Evolutionary conservation across 1,140 invertebrate genomes (phyloP).

Genomic region (Anadara kagoshimensis): DNA sequence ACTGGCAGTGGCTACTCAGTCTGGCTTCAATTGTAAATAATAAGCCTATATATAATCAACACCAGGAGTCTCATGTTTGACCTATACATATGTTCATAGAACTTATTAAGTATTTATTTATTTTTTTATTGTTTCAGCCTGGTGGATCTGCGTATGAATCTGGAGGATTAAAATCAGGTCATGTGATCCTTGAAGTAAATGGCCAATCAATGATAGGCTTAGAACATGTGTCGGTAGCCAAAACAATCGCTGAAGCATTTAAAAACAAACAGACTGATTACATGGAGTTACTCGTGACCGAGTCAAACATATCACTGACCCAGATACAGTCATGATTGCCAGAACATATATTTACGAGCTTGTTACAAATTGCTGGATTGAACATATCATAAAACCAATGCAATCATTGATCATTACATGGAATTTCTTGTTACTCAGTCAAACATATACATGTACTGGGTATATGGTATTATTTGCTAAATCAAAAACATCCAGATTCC

Average conservation of each 20-base stretch:
- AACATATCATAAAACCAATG: too few relatives aligned
- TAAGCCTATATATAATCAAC: too few relatives aligned
- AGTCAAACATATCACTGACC: constrained; percentile 43
- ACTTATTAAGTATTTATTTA: constrained; percentile 21
- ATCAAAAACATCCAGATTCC: too few relatives aligned
- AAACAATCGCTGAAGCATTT: constrained; percentile 66
- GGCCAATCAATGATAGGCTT: constrained; percentile 84
- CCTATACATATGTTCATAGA: neutral
- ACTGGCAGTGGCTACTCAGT: too few relatives aligned
- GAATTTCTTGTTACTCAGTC: too few relatives aligned
- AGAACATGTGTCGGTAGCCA: constrained; percentile 62
- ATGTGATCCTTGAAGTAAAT: constrained; percentile 94
- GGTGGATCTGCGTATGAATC: constrained; percentile 94
- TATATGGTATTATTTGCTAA: too few relatives aligned
- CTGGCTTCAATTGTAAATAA: too few relatives aligned
- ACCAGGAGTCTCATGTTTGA: too few relatives aligned
- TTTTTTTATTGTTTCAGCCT: constrained; percentile 79
- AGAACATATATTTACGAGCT: neutral
- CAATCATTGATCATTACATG: too few relatives aligned
- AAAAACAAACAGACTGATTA: constrained; percentile 50
- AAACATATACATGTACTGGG: too few relatives aligned
- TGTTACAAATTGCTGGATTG: neutral
- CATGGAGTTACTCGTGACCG: constrained; percentile 65
- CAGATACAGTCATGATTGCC: too few relatives aligned
- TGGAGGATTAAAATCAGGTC: constrained; percentile 92